phyloP scores from a whole-genome alignment of 2,113 vertebrate species.

The Nicator chloris region DNA sequence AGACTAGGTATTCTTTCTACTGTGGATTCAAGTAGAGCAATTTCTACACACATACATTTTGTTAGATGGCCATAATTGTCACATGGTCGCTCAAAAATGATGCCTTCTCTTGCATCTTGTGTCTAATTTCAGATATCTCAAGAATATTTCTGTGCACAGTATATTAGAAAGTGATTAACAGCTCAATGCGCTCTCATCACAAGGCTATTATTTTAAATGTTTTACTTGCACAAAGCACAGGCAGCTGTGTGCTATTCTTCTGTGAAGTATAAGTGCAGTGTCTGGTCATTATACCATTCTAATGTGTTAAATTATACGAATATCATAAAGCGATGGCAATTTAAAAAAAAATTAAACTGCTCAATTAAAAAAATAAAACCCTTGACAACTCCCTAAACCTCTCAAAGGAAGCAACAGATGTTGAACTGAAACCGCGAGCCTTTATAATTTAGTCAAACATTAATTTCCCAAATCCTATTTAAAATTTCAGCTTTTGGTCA shows the following conservation, averaged over 20 bases:
- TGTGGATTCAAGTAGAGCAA: background rate
- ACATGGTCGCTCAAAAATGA: background rate
- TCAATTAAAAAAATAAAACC: constrained; percentile 25
- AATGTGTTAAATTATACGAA: constrained; percentile 12
- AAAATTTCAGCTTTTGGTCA: background rate
- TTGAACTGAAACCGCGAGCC: background rate
- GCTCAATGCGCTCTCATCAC: constrained; percentile 18
- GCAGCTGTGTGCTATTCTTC: constrained; percentile 54
- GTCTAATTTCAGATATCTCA: constrained; percentile 21
- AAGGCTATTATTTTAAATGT: constrained; percentile 42
- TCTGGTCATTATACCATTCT: constrained; percentile 9
- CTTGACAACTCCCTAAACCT: background rate
- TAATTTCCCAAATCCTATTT: background rate
- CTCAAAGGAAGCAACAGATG: constrained; percentile 40
- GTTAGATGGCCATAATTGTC: background rate
- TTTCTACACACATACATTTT: background rate
- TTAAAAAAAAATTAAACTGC: background rate
- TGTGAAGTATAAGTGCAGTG: background rate
- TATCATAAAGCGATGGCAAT: constrained; percentile 18
- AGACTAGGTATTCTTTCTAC: background rate
- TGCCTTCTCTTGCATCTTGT: background rate
- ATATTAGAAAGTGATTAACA: constrained; percentile 55
- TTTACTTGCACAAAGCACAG: constrained; percentile 30
- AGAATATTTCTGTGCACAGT: constrained; percentile 10
- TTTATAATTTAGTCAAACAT: background rate